phyloP scores from a whole-genome alignment of 1,140 invertebrate genomes.

The Aphelinus certus region DNA sequence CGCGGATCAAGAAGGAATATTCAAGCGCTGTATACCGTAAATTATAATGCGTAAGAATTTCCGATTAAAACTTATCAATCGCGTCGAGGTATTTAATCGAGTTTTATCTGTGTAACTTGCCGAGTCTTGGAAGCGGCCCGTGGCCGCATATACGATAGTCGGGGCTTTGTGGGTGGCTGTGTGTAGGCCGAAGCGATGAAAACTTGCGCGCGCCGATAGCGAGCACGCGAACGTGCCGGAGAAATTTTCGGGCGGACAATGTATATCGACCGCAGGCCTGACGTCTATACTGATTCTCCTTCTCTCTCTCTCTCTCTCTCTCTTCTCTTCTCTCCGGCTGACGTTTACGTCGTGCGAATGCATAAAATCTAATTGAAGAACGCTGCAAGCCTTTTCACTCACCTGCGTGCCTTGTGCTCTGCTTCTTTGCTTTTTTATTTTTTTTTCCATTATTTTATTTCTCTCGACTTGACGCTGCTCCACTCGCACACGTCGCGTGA shows the following conservation, averaged over 20 bases:
- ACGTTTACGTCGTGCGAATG: constrained; percentile 39
- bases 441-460: constrained; percentile 2
- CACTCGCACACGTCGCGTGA: constrained; percentile 23
- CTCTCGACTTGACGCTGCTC: constrained; percentile 11
- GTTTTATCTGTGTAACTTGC: no score
- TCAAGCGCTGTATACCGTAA: no score
- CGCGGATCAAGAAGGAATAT: no score
- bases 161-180: no score
- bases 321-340: neutral
- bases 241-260: constrained; percentile 29
- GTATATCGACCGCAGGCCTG: neutral
- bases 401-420: constrained; percentile 1
- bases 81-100: no score
- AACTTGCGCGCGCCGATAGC: constrained; percentile 8
- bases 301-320: constrained; percentile 8
- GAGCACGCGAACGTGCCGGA: neutral
- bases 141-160: no score
- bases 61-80: no score
- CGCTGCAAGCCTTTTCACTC: constrained; percentile 31
- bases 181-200: no score
- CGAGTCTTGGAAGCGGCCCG: no score
- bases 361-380: constrained; percentile 41
- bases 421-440: constrained; percentile 3
- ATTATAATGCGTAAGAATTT: no score
- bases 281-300: neutral